These are phyloP conservation scores for Cheilosia soror DNA, from an alignment of 2,888 invertebrate species.

Conservation along the genomic window DNA sequence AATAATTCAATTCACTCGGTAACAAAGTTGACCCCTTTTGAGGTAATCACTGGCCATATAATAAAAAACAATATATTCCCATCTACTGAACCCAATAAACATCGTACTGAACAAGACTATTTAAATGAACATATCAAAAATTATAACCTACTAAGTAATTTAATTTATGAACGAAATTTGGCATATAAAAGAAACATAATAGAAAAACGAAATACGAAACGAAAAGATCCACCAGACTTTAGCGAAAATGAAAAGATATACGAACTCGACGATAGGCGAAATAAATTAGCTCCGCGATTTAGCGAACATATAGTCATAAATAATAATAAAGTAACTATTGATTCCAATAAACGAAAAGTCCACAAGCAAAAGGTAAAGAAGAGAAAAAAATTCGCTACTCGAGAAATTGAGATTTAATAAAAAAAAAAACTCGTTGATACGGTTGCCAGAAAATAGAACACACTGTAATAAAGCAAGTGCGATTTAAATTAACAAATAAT, in stretches of 20 bases:
- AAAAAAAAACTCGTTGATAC: neutral
- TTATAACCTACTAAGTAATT: slow-evolving; percentile 37
- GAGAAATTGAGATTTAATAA: neutral
- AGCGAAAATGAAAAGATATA: neutral
- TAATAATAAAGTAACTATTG: slow-evolving; percentile 1
- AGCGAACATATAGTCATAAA: neutral
- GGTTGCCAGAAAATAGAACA: too few species aligned
- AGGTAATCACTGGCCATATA: slow-evolving; percentile 62
- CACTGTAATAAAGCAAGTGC: too few species aligned
- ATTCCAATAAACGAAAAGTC: slow-evolving; percentile 11
- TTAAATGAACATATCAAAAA: slow-evolving; percentile 35
- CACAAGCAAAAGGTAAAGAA: neutral
- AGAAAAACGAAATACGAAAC: slow-evolving; percentile 50
- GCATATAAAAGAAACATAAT: slow-evolving; percentile 17
- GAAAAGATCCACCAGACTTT: neutral
- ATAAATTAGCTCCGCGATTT: slow-evolving; percentile 2
- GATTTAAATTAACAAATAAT: too few species aligned
- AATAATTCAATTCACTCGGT: slow-evolving; percentile 10
- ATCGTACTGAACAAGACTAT: slow-evolving; percentile 48
- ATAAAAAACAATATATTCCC: neutral
- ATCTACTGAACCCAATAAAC: slow-evolving; percentile 8
- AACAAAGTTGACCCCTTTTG: slow-evolving; percentile 59
- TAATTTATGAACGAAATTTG: slow-evolving; percentile 35
- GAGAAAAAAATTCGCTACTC: neutral
- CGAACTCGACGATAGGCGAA: slow-evolving; percentile 8